Evolutionary conservation across 1,140 invertebrate genomes (phyloP), one percentile per base, ranked within the genome.

Genomic region (Cyclargus thomasi): DNA sequence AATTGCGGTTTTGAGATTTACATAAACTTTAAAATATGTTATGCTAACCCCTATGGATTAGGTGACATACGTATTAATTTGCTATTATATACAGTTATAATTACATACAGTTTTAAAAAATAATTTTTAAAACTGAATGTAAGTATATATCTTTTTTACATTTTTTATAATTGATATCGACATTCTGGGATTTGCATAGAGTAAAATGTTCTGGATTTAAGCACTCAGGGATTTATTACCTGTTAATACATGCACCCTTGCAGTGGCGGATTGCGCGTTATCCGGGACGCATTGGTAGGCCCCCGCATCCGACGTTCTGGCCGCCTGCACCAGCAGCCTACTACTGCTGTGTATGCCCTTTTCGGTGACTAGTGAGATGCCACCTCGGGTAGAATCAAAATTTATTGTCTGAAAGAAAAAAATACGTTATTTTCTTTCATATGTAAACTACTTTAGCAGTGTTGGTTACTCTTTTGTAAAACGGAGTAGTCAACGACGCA

Each of bases 201-300:
- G n/a, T 29, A 29, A 29, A 29, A 29, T 29, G 6, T 29, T 6
- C 2, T 29, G 6, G 23, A 29, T 29, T 29, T 29, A 29, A 29
- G n/a, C n/a, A 29, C 8, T 29, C 0, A 29, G 5, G 39, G 7
- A 47, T 5, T 3, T 22, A 62, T 78, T 92, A 97, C 96, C 96
- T 88, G 96, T 95, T 59, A 97, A 92, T 70, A 97, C 95, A 80
- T 96, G 95, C 53, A 97, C 95, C 67, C 95, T 91, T 20, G 96
- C 94, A 68, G 93, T 93, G 55, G 94, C 94, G 8, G 95, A 91
- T 77, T 94, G 94, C 55, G 95, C 95, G 86, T 97, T 97, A 75
- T 95, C 95, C 17, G 96, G 96, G 36, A 93, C 92, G 84, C 96
- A 97, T 22, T 94, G 94, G 77, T 95, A 95, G 18, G 93, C 89